These are phyloP conservation scores for Eurystomus gularis DNA, from an alignment of 2,113 vertebrate genomes.

Conservation along the genomic window DNA sequence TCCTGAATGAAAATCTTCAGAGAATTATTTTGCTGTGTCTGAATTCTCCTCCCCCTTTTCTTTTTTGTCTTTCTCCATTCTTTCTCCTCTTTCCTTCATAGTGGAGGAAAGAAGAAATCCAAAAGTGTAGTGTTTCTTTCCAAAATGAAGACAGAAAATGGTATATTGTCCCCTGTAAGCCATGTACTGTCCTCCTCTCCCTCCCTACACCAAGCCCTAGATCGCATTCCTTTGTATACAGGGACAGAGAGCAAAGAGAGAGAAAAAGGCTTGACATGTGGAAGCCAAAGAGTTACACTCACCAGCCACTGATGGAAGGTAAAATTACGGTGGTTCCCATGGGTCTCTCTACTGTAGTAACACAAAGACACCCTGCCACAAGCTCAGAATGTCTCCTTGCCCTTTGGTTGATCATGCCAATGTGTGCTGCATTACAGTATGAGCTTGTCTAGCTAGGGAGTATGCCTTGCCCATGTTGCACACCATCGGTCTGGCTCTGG, in stretches of 20 bases:
- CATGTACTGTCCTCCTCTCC: background rate
- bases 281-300: background rate
- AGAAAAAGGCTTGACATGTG: background rate
- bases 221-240: background rate
- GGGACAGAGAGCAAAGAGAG: background rate
- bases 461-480: background rate
- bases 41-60: background rate
- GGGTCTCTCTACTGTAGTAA: background rate
- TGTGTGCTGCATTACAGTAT: rapidly evolving
- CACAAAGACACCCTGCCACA: background rate
- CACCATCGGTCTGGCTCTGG: background rate
- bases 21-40: background rate
- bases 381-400: background rate
- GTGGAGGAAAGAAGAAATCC: background rate
- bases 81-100: background rate
- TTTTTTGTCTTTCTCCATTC: background rate
- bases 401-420: background rate
- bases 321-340: background rate
- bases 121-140: background rate
- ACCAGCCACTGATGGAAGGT: background rate
- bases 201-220: background rate
- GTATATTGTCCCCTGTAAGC: background rate
- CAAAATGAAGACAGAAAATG: background rate
- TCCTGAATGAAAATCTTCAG: background rate
- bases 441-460: background rate